Evolutionary conservation across 2,888 invertebrate genomes (phyloP).

Genomic region (Hyppa rectilinea): DNA sequence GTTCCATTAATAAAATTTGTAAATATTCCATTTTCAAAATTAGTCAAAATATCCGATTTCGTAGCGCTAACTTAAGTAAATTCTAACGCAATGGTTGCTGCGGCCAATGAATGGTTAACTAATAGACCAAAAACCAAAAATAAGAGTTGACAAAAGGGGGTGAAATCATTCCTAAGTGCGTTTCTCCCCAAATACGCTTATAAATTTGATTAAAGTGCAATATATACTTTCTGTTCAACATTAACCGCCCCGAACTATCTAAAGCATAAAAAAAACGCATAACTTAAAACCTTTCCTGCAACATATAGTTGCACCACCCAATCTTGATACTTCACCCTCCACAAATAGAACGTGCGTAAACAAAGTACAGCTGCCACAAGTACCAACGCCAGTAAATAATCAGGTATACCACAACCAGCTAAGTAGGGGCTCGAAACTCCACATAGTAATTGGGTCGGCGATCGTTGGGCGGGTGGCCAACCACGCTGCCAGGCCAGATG

Average conservation of each 20-base stretch:
- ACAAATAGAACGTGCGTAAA: conserved; percentile 43
- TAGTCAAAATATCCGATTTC: not conserved
- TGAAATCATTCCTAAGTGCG: not conserved
- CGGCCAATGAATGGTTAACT: not conserved
- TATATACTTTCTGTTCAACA: not conserved
- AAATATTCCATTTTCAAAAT: not conserved
- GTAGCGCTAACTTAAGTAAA: not conserved
- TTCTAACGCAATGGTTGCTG: no score
- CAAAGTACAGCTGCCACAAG: conserved; percentile 32
- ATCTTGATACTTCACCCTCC: conserved; percentile 33
- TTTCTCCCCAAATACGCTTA: not conserved
- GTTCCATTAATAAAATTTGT: not conserved
- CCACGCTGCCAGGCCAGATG: conserved; percentile 58
- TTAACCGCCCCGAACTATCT: not conserved
- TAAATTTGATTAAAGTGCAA: not conserved
- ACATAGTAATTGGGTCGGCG: conserved; percentile 68
- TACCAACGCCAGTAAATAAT: conserved; percentile 56
- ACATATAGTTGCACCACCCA: conserved; percentile 4
- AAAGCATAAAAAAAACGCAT: not conserved
- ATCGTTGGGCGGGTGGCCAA: conserved; percentile 71
- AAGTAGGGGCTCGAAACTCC: conserved; percentile 61
- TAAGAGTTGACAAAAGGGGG: not conserved
- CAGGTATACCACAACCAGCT: conserved; percentile 50
- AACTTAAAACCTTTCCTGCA: not conserved
- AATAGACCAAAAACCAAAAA: not conserved